Percentiles rank a stretch among this genome's conserved stretches.
phyloP scores from a whole-genome alignment of 1,140 invertebrate genomes.

The Zaprionus nigranus region DNA sequence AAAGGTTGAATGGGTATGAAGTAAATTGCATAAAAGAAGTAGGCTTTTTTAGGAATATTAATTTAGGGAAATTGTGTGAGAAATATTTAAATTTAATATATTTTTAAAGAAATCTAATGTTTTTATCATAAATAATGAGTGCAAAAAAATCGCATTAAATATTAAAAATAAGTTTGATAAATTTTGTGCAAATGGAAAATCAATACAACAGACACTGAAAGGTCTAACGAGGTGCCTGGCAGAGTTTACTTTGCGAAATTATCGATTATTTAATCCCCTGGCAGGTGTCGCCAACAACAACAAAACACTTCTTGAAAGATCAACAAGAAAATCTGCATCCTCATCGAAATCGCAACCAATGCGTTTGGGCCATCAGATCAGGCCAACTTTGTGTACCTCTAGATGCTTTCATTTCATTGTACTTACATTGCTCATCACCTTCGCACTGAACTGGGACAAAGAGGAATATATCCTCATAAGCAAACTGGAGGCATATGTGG shows the following conservation, averaged over 20 bases:
- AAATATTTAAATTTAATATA: too few relatives aligned
- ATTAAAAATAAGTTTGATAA: conserved; percentile 9
- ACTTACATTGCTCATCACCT: conserved; percentile 67
- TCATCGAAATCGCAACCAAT: conserved; percentile 31
- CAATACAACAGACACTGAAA: conserved; percentile 64
- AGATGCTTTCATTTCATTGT: conserved; percentile 84
- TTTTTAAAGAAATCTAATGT: too few relatives aligned
- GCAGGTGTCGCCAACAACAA: conserved; percentile 14
- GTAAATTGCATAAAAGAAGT: conserved; percentile 6
- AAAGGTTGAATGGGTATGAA: neutral
- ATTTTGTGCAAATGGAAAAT: conserved; percentile 46
- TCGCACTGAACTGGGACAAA: conserved; percentile 84
- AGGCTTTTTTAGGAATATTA: neutral
- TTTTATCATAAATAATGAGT: conserved; percentile 11
- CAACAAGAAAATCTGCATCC: conserved; percentile 5
- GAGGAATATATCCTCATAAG: conserved; percentile 75
- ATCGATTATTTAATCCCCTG: conserved; percentile 30
- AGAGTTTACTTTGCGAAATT: conserved; percentile 33
- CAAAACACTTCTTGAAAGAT: conserved; percentile 14
- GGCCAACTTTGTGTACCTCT: conserved; percentile 73
- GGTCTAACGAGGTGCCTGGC: conserved; percentile 33
- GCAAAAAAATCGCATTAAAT: conserved; percentile 31
- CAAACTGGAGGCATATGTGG: conserved; percentile 82
- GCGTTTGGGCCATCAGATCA: conserved; percentile 85
- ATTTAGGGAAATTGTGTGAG: too few relatives aligned